phyloP scores from a whole-genome alignment of 2,888 invertebrate species.

The Monopis laevigella region DNA sequence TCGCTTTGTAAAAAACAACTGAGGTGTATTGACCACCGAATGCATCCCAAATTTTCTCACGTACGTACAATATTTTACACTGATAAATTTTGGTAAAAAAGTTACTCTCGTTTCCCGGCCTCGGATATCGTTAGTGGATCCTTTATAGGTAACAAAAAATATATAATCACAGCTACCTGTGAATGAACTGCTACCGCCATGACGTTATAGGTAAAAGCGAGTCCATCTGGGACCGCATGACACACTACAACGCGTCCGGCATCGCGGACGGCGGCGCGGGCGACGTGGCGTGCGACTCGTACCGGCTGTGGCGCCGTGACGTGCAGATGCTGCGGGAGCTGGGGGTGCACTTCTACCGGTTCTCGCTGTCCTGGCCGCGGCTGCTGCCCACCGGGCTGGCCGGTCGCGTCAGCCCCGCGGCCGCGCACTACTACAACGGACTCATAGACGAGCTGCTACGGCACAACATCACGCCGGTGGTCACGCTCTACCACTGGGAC shows the following conservation, averaged over 20 bases:
- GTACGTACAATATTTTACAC: too few relatives aligned
- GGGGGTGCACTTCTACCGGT: slow-evolving; percentile 31
- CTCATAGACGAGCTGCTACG: neutral
- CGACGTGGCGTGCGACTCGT: slow-evolving; percentile 13
- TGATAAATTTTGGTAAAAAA: too few relatives aligned
- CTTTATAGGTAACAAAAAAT: too few relatives aligned
- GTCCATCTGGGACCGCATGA: slow-evolving; percentile 9
- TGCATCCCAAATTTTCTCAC: too few relatives aligned
- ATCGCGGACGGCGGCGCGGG: slow-evolving; percentile 3
- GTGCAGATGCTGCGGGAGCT: slow-evolving; percentile 24
- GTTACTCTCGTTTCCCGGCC: too few relatives aligned
- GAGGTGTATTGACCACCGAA: too few relatives aligned
- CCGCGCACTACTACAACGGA: slow-evolving; percentile 22
- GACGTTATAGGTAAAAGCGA: slow-evolving; percentile 11
- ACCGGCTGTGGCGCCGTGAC: slow-evolving; percentile 25
- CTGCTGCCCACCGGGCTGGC: slow-evolving; percentile 27
- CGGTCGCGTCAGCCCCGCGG: slow-evolving; percentile 36
- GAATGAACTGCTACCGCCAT: too few relatives aligned
- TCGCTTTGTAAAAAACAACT: too few relatives aligned
- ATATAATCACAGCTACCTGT: too few relatives aligned
- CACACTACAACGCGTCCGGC: slow-evolving; percentile 1
- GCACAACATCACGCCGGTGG: neutral
- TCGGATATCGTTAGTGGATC: too few relatives aligned
- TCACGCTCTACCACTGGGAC: too few relatives aligned
- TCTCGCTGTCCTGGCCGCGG: slow-evolving; percentile 55